Percentiles rank a stretch among this genome's conserved stretches.
Evolutionary conservation across 92 coral and sea anemone species (phyloP).

Genomic region (Paragorgia papillata): DNA sequence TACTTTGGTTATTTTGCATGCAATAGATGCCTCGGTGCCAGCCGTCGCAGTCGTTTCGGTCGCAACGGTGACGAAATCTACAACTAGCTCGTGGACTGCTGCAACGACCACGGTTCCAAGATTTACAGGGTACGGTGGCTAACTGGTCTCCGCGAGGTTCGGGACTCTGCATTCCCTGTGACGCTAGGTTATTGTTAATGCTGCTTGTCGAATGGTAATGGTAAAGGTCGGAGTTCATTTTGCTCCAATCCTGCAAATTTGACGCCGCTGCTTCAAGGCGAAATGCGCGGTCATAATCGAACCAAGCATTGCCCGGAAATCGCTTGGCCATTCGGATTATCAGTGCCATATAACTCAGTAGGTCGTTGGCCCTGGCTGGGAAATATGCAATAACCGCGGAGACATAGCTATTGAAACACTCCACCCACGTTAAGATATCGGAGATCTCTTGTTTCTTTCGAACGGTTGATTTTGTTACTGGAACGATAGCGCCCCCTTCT

Average conservation of each 20-base stretch:
- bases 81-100: too few species aligned
- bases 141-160: slow-evolving; percentile 23
- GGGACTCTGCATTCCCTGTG: neutral
- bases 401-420: too few species aligned
- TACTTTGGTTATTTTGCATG: too few species aligned
- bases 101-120: too few species aligned
- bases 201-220: slow-evolving; percentile 12
- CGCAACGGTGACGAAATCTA: slow-evolving; percentile 3
- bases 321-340: slow-evolving; percentile 22
- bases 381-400: too few species aligned
- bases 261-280: slow-evolving; percentile 20
- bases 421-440: neutral
- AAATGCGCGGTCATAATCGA: slow-evolving; percentile 16
- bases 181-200: too few species aligned
- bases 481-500: neutral
- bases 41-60: neutral
- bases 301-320: neutral
- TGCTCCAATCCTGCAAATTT: slow-evolving; percentile 20
- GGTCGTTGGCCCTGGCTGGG: too few species aligned
- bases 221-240: slow-evolving; percentile 2
- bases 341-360: too few species aligned
- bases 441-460: slow-evolving; percentile 7
- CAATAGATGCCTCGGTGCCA: slow-evolving; percentile 1
- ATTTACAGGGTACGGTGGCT: too few species aligned
- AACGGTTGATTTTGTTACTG: neutral